phyloP scores from a whole-genome alignment of 2,888 invertebrate genomes.

The Bombylius major region DNA sequence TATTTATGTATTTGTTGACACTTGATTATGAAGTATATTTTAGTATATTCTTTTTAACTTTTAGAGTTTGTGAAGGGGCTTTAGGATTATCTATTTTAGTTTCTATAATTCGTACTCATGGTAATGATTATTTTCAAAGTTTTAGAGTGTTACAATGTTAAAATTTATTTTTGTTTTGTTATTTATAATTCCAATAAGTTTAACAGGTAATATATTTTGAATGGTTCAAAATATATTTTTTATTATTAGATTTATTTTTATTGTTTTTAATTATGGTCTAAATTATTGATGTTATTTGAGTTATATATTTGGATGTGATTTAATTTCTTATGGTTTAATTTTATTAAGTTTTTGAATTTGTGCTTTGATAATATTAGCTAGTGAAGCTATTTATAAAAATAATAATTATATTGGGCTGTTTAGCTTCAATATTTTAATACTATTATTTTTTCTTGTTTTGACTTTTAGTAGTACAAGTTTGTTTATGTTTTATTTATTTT shows the following conservation, averaged over 20 bases:
- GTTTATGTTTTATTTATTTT: conserved; percentile 57
- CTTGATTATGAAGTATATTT: conserved; percentile 42
- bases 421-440: conserved; percentile 40
- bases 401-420: conserved; percentile 41
- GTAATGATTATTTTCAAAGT: conserved; percentile 50
- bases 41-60: conserved; percentile 47
- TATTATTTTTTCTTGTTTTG: conserved; percentile 43
- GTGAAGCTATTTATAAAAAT: conserved; percentile 38
- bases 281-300: conserved; percentile 34
- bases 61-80: conserved; percentile 52
- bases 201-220: conserved; percentile 41
- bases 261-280: conserved; percentile 33
- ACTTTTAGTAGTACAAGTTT: conserved; percentile 46
- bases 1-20: conserved; percentile 39
- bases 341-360: conserved; percentile 48
- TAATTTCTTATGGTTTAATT: conserved; percentile 42
- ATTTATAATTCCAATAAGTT: conserved; percentile 42
- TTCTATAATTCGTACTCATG: conserved; percentile 46
- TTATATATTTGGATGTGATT: conserved; percentile 40
- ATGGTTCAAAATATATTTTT: conserved; percentile 42
- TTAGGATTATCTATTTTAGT: conserved; percentile 51
- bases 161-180: conserved; percentile 40
- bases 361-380: conserved; percentile 45
- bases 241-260: conserved; percentile 40
- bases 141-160: conserved; percentile 48